Evolutionary conservation across 2,797 vertebrate genomes (phyloP).

Genomic region (Xenopus petersii): DNA sequence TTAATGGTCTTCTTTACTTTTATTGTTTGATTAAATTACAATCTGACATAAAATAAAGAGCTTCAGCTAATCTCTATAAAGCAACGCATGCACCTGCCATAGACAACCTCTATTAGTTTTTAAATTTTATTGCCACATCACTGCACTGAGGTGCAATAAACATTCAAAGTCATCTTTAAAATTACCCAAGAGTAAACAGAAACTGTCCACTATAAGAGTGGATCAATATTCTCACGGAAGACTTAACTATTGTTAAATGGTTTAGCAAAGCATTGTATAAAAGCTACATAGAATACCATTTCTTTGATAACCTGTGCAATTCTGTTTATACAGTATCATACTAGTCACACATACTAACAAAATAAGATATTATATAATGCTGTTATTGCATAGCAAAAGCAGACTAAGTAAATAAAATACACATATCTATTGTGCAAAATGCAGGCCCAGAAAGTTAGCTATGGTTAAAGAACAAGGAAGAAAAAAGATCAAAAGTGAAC

Average conservation of each 20-base stretch:
- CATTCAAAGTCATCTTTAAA: slow-evolving; percentile 79
- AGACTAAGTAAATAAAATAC: slow-evolving; percentile 87
- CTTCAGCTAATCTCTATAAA: slow-evolving; percentile 77
- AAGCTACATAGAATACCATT: slow-evolving; percentile 77
- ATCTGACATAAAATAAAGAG: slow-evolving; percentile 77
- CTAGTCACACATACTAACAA: slow-evolving; percentile 71
- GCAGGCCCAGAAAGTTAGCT: slow-evolving; percentile 84
- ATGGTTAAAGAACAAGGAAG: slow-evolving; percentile 67
- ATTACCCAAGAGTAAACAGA: slow-evolving; percentile 75
- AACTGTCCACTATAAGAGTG: slow-evolving; percentile 75
- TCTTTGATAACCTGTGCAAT: slow-evolving; percentile 81
- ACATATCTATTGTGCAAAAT: slow-evolving; percentile 92
- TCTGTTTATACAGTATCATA: slow-evolving; percentile 78
- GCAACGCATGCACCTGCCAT: slow-evolving; percentile 75
- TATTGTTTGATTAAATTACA: slow-evolving; percentile 79
- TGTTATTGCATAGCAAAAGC: slow-evolving; percentile 98
- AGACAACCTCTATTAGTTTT: slow-evolving; percentile 69
- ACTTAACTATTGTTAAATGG: slow-evolving; percentile 75
- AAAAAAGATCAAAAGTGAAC: slow-evolving; percentile 62
- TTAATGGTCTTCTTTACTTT: slow-evolving; percentile 73
- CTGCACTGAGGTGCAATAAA: slow-evolving; percentile 83
- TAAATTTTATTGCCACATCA: slow-evolving; percentile 86
- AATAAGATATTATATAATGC: slow-evolving; percentile 83
- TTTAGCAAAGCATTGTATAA: slow-evolving; percentile 79
- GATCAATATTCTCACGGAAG: slow-evolving; percentile 77